Percentiles rank a stretch among this genome's conserved stretches.
phyloP scores from a whole-genome alignment of 2,888 invertebrate species.

The Venusia cambrica region DNA sequence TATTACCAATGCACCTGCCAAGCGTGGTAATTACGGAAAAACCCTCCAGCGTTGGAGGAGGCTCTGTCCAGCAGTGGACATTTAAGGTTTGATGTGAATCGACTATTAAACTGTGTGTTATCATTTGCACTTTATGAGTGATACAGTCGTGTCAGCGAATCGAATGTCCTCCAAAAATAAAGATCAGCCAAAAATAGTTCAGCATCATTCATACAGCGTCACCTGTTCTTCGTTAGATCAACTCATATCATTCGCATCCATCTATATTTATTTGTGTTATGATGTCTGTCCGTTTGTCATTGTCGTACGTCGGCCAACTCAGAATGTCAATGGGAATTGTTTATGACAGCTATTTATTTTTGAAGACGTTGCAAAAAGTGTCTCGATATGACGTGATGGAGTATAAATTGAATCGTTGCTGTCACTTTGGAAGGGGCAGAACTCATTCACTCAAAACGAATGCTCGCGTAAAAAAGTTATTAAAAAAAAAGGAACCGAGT shows the following conservation, averaged over 20 bases:
- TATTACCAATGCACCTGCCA: too few relatives aligned
- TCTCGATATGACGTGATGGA: conserved; percentile 11
- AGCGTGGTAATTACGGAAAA: too few relatives aligned
- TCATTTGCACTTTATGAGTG: background rate
- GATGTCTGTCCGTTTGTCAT: conserved; percentile 30
- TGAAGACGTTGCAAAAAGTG: conserved; percentile 22
- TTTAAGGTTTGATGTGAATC: too few relatives aligned
- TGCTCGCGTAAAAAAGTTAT: too few relatives aligned
- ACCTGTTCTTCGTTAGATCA: conserved; percentile 30
- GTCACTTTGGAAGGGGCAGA: conserved; percentile 11
- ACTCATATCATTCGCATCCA: conserved; percentile 24
- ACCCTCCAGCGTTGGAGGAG: too few relatives aligned
- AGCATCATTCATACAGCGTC: conserved; percentile 26
- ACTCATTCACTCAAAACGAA: conserved; percentile 3
- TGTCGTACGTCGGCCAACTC: conserved; percentile 27
- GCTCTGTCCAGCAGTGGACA: too few relatives aligned
- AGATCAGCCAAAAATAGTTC: conserved; percentile 21
- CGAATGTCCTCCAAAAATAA: conserved; percentile 21
- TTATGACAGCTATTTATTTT: conserved; percentile 29
- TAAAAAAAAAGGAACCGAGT: too few relatives aligned
- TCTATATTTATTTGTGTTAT: conserved; percentile 32
- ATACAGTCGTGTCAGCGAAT: conserved; percentile 8
- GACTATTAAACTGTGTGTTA: too few relatives aligned
- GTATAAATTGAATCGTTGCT: conserved; percentile 19
- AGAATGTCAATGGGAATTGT: conserved; percentile 28